Conservation (phyloP, 1,140 invertebrate species). For the Acromyrmex echinatior region DNA sequence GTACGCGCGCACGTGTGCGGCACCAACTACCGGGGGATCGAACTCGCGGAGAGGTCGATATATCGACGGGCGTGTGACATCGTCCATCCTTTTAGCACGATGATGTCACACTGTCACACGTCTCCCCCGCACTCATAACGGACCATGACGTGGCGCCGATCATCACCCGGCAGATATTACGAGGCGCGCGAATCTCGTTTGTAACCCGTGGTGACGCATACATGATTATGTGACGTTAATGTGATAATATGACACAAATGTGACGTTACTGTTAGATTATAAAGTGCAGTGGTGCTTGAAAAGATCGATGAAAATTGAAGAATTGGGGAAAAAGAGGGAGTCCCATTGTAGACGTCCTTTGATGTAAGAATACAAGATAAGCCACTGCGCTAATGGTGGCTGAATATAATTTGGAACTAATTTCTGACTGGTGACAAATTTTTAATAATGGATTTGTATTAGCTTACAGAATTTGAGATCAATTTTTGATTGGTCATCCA, state of each 20-base stretch:
- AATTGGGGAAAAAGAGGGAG: background rate
- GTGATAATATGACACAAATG: too few relatives aligned
- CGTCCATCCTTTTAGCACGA: conserved; percentile 67
- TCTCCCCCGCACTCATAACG: conserved; percentile 66
- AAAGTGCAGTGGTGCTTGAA: background rate
- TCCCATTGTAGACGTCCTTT: too few relatives aligned
- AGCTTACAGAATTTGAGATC: too few relatives aligned
- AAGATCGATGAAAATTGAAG: background rate
- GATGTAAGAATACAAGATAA: too few relatives aligned
- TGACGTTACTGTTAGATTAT: conserved; percentile 62
- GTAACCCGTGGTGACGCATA: conserved; percentile 67
- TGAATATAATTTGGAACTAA: too few relatives aligned
- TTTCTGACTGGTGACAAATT: too few relatives aligned
- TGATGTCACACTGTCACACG: conserved; percentile 73
- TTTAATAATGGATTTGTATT: too few relatives aligned
- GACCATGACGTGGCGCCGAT: conserved; percentile 74
- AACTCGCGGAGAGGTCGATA: conserved; percentile 44
- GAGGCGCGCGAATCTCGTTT: conserved; percentile 67
- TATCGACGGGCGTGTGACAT: conserved; percentile 53
- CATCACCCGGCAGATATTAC: conserved; percentile 69
- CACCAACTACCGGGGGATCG: background rate
- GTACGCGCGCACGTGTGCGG: background rate
- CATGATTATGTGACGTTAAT: background rate
- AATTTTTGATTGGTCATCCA: too few relatives aligned
- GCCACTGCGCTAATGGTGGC: too few relatives aligned